Evolutionary conservation across 2,797 vertebrate genomes (phyloP), one percentile per base, ranked within the genome.

Genomic region (Epinephelus awoara): DNA sequence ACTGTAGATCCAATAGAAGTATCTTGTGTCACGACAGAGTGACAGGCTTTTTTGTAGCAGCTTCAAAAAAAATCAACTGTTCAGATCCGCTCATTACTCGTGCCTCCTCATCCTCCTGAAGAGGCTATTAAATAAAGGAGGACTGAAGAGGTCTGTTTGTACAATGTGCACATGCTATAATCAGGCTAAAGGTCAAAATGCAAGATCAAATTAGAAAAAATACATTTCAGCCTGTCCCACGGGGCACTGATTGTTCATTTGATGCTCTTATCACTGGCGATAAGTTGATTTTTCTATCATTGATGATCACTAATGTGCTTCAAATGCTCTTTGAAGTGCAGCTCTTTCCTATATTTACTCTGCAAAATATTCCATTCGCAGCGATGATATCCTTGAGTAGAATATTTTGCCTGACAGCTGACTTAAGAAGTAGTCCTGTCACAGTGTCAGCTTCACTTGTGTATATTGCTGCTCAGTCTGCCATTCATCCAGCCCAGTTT

Each of bases 171-270:
- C 15, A 44, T 34, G 47, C 64, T 52, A 46, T 63, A 84, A 76
- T 80, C 58, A 80, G 52, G 72, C n/a, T 27, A 63, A 84, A 79
- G 86, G 77, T 72, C 77, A 72, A 40, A 46, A 57, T 44, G 54
- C 8, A 18, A 34, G 57, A 74, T 66, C 38, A 10, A 29, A 80
- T 67, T 19, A 46, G 54, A 14, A 57, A 54, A 23, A 11, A 29
- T 52, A 27, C 5, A 38, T n/a, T 46, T 44, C 25, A n/a, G 0
- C 23, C 19, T 42, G 34, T 52, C 17, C 40, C 6, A 4, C 6
- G 4, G 1, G 14, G 1, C 11, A 23, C 15, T 27, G 23, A 65
- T 52, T 18, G 42, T 72, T 65, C 19, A 10, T 18, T 6, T n/a
- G 19, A 34, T 64, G 44, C 8, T 13, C 18, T 59, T 50, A 56